Base-by-base conservation (phyloP, 2,113 vertebrate species). In the Serinus canaria region DNA sequence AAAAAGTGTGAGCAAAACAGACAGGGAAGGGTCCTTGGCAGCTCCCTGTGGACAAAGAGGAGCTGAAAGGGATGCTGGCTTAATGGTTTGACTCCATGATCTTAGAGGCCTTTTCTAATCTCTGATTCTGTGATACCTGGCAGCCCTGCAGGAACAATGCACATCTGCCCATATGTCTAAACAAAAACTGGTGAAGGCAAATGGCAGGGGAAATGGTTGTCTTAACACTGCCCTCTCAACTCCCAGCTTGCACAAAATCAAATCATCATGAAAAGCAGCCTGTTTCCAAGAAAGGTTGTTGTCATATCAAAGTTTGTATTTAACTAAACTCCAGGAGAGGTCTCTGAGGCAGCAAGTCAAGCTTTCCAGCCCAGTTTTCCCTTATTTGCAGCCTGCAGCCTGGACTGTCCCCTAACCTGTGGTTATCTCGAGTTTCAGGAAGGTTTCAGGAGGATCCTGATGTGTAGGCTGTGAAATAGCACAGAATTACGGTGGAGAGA, bases 71-170 rank as follows among this genome's bases (percentile, higher is more conserved):
- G 43, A 33, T 46, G 25, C 37, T n/a, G 60, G 20, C 11, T 47
- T 25, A 21, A 21, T 9, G 20, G 46, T 21, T 60, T 67, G 39
- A 13, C n/a, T 53, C 28, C n/a, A 7, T 46, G 46, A 30, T 30
- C 28, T 18, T 8, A 15, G n/a, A 53, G 19, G 20, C 7, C 46
- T 55, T 60, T 41, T 41, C n/a, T 23, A 19, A 11, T 9, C 17
- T 35, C 41, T 18, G 39, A 10, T 17, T 17, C 52, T 53, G 30
- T 24, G 58, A 22, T 7, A 30, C 7, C 62, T 73, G 50, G 35
- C 49, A 70, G 84, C 10, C 21, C 17, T 0, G 0, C 1, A 2
- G 8, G 13, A 76, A 13, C 5, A 11, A 23, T 0, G 0, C 80
- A 28, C 25, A 21, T 14, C 55, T 84, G 19, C 27, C 58, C 33